A percentile compares a stretch with the other conserved stretches of the same genome.
Conservation (phyloP, 2,113 vertebrate species). For the Galbula dea region DNA sequence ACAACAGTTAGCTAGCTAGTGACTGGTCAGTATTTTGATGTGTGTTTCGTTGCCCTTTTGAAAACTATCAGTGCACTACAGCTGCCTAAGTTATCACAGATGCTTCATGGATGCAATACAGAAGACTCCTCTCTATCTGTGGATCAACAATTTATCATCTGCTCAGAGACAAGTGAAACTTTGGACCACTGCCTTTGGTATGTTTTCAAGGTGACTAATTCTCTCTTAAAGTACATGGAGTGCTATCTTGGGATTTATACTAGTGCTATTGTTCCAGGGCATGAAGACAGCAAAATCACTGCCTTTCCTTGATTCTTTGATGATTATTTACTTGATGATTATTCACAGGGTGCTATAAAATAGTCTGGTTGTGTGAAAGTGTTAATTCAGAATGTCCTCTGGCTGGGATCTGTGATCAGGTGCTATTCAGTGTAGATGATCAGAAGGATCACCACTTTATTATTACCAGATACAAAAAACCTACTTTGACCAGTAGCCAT, state of each 20-base stretch:
- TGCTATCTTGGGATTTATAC: neutral
- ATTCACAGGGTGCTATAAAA: neutral
- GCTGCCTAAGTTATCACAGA: neutral
- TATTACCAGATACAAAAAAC: neutral
- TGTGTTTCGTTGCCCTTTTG: neutral
- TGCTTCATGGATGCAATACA: neutral
- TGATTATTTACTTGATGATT: neutral
- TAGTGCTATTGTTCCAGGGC: neutral
- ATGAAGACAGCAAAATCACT: neutral
- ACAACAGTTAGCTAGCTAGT: neutral
- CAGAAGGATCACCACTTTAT: neutral
- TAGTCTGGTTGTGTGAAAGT: neutral
- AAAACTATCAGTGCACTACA: neutral
- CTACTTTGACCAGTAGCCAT: neutral
- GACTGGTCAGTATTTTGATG: neutral
- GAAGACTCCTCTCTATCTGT: neutral
- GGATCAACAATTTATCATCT: neutral
- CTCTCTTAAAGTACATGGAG: neutral
- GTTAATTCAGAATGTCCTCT: neutral
- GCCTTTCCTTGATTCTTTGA: neutral
- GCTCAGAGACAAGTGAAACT: neutral
- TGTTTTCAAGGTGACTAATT: conserved; percentile 19
- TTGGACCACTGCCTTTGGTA: neutral
- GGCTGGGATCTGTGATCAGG: neutral
- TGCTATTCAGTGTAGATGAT: neutral